These are phyloP conservation scores for Danionella cerebrum DNA, from an alignment of 2,113 vertebrate species.

Conservation along the genomic window DNA sequence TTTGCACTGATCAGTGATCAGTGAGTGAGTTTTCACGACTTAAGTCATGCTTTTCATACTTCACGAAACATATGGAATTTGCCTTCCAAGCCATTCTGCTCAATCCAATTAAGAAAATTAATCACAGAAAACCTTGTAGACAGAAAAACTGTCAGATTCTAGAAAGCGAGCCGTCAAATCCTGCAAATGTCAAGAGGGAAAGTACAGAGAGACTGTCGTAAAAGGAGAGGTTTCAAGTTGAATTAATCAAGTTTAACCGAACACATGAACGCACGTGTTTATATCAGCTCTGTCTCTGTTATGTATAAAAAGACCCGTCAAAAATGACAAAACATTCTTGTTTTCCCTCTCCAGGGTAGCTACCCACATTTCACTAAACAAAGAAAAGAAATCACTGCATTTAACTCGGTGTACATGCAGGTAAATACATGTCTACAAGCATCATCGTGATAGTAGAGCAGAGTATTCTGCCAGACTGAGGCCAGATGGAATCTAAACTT, in stretches of 20 bases:
- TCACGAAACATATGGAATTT: too few species aligned
- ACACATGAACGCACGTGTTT: background rate
- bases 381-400: too few species aligned
- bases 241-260: background rate
- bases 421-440: too few species aligned
- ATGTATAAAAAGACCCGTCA: background rate
- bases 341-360: too few species aligned
- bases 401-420: too few species aligned
- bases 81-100: background rate
- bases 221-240: conserved; percentile 7
- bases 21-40: too few species aligned
- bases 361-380: too few species aligned
- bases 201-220: background rate
- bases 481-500: conserved; percentile 19
- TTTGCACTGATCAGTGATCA: too few species aligned
- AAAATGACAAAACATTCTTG: background rate
- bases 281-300: background rate
- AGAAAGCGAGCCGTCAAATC: background rate
- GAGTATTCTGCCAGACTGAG: background rate
- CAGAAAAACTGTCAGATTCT: background rate
- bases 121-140: background rate
- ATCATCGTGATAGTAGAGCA: background rate
- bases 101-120: background rate
- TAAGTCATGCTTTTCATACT: too few species aligned
- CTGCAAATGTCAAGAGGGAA: conserved; percentile 2